phyloP scores from a whole-genome alignment of 2,113 vertebrate species.

The Engystomops pustulosus region DNA sequence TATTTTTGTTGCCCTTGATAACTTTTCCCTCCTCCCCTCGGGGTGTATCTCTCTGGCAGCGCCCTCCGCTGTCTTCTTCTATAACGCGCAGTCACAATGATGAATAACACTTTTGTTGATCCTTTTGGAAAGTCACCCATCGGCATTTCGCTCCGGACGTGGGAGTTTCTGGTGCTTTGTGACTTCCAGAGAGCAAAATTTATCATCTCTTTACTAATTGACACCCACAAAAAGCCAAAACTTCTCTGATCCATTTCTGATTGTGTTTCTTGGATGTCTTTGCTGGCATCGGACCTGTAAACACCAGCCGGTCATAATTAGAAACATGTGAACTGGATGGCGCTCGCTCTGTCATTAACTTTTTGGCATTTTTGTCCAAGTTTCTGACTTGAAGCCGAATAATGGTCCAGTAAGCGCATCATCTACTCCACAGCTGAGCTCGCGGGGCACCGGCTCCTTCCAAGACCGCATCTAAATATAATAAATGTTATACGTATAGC shows the following conservation, averaged over 20 bases:
- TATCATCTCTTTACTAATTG: constrained; percentile 68
- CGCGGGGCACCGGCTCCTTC: constrained; percentile 42
- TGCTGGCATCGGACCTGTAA: constrained; percentile 71
- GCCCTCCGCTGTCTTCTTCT: neutral
- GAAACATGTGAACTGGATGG: constrained; percentile 68
- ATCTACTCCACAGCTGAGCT: constrained; percentile 56
- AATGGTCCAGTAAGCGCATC: constrained; percentile 59
- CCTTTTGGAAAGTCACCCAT: neutral
- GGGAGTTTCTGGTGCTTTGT: constrained; percentile 18
- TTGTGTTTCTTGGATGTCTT: constrained; percentile 70
- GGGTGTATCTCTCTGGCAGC: neutral
- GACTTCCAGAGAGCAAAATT: constrained; percentile 42
- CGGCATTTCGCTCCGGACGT: neutral
- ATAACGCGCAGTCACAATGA: neutral
- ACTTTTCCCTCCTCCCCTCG: neutral
- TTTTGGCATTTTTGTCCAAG: constrained; percentile 62
- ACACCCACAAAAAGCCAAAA: constrained; percentile 66
- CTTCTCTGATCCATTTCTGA: constrained; percentile 67
- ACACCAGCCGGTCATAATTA: constrained; percentile 70
- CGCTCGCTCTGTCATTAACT: constrained; percentile 66
- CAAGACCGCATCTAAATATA: constrained; percentile 5
- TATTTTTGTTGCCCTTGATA: no score
- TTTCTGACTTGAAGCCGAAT: constrained; percentile 59
- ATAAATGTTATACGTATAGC: neutral
- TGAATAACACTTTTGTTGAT: neutral